A percentile compares a stretch with the other conserved stretches of the same genome.
Conservation (phyloP, 1,140 invertebrate genomes). For the Ceratitis capitata region DNA sequence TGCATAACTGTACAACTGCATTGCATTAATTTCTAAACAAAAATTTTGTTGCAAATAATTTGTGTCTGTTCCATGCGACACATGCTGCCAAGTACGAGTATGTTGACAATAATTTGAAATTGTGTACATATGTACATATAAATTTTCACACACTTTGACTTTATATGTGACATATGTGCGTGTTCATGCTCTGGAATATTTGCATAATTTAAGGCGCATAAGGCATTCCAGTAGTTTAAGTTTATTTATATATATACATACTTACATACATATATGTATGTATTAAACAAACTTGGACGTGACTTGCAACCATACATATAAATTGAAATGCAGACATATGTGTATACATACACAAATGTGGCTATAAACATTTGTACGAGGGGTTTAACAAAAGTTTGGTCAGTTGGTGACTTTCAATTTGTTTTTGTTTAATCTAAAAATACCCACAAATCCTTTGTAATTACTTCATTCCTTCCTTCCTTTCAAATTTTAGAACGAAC, state of each 20-base stretch:
- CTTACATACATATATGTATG: background rate
- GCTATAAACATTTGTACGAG: no score
- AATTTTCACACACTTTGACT: background rate
- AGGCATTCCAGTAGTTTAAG: background rate
- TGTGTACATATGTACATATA: background rate
- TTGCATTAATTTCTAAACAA: conserved; percentile 25
- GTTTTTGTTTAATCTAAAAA: no score
- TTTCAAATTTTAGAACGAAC: no score
- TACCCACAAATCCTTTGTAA: no score
- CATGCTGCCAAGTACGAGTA: background rate
- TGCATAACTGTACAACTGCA: conserved; percentile 5
- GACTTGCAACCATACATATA: background rate
- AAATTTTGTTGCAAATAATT: background rate
- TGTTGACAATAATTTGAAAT: conserved; percentile 3
- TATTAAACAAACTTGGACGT: background rate
- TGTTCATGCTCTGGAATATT: background rate
- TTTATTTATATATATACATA: background rate
- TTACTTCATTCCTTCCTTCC: no score
- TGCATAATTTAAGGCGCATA: conserved; percentile 18
- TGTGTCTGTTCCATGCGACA: background rate
- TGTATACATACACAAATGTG: background rate
- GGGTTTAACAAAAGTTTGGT: no score
- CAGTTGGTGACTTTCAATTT: no score
- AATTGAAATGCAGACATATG: background rate
- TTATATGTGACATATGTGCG: background rate